Base-by-base conservation (phyloP, 2,113 vertebrate genomes). In the Pampusana beccarii region DNA sequence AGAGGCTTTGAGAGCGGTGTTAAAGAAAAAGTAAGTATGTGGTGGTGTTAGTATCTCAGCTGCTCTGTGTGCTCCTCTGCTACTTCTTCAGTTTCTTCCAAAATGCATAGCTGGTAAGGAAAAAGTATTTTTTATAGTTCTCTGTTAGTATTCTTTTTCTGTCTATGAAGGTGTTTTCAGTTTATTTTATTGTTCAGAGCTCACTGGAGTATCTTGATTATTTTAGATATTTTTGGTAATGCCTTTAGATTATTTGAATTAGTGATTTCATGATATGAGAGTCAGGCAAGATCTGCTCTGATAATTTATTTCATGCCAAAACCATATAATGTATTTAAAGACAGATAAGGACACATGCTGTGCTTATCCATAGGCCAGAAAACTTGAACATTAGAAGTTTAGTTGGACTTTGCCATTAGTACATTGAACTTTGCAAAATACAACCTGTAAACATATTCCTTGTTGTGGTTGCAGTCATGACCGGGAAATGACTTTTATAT, bases 1-100 rank as follows among this genome's bases (percentile, higher is more conserved):
- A 51, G 98, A 98, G 71, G 98, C 97, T 65, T 70, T 98, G 28
- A 97, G 98, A 88, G 96, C 98, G 9, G 97, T 96, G 34, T 96
- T 99, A 96, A 99, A 98, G 75, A 98, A 99, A 82, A 99, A 99
- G 99, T 99, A 97, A 97, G 98, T 97, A 36, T 65, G 23, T 67
- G 48, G 40, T 93, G n/a, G 3, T 91, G 38, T 64, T 77, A 72
- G 23, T 83, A 12, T 79, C 36, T 77, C 33, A 64, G 69, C 51
- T 87, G 28, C 56, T 81, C 58, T 77, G 8, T 25, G 21, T 3
- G 23, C 10, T 40, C 6, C 33, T 42, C 1, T 21, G 46, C 25
- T 31, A 16, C 21, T 56, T 1, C 54, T 58, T 53, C n/a, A 61
- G 24, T 18, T 44, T 73, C 54, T 83, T 24, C 16, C 46, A 56